Conservation (phyloP, 2,888 invertebrate genomes). For the Arctia plantaginis region DNA sequence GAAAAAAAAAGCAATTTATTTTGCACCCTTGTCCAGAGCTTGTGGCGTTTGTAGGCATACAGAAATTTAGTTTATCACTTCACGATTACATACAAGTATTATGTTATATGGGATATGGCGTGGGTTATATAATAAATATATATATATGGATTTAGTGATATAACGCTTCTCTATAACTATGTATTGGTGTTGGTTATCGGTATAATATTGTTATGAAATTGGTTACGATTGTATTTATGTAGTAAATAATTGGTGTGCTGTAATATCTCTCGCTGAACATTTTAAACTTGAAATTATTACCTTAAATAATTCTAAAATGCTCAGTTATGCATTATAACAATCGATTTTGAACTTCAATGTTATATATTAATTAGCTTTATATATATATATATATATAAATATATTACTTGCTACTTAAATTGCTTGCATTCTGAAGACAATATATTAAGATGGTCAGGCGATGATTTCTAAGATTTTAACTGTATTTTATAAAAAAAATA, state of each 20-base stretch:
- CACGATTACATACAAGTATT: conserved; percentile 58
- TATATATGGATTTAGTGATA: conserved; percentile 45
- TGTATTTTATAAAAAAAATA: neutral
- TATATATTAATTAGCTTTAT: neutral
- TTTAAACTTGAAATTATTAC: conserved; percentile 33
- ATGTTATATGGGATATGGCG: conserved; percentile 59
- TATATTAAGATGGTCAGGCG: neutral
- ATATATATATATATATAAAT: neutral
- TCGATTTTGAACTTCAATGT: conserved; percentile 43
- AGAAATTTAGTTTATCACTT: conserved; percentile 67
- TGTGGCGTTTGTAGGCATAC: conserved; percentile 82
- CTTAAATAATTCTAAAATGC: conserved; percentile 36
- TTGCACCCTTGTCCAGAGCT: conserved; percentile 82
- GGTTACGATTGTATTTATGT: conserved; percentile 54
- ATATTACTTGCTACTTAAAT: neutral
- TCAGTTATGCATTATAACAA: conserved; percentile 38
- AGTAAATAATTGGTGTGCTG: conserved; percentile 53
- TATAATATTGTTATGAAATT: conserved; percentile 41
- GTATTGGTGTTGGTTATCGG: conserved; percentile 63
- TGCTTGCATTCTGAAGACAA: neutral
- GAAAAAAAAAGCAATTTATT: conserved; percentile 70
- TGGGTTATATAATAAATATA: conserved; percentile 61
- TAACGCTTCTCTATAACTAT: conserved; percentile 66
- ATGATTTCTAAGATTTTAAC: conserved; percentile 1
- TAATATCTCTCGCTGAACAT: conserved; percentile 41